Base-by-base conservation (phyloP, 2,797 vertebrate genomes). In the Limnodromus scolopaceus region DNA sequence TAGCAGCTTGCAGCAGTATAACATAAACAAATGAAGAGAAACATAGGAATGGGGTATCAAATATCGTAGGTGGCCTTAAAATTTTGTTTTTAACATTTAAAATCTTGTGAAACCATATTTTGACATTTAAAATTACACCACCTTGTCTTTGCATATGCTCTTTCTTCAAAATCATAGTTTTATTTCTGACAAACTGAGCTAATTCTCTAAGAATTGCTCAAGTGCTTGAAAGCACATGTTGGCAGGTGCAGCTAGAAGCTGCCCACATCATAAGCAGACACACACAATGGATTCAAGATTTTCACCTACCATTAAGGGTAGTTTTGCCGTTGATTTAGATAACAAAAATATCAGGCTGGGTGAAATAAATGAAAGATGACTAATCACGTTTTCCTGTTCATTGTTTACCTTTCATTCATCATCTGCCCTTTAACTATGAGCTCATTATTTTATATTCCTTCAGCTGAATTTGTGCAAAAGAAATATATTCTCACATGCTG, bases 391-490 rank as follows among this genome's bases (percentile, higher is more conserved):
- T 94, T 69, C 71, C 51, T 39, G 9, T 51, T 87, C 63, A 2
- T 53, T 89, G 28, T 94, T 92, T 87, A 45, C 51, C 77, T 92
- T 94, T 69, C 38, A 34, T 65, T 80, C 75, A 41, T 85, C 19
- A 6, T 66, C 68, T 75, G 7, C 9, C 65, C 78, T 89, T 87
- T 85, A 61, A 68, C 38, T 69, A 18, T 63, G 71, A 89, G 43
- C 66, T 94, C 70, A 46, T 82, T 96, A 72, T 79, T 92, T 90
- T 72, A 25, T 69, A 69, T 87, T 65, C 68, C 72, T 70, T 76
- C 83, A 54, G 64, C 22, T 69, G 69, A 80, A 65, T 76, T 39
- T 72, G 14, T 65, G 54, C 39, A 57, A 49, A 78, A 69, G n/a
- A 60, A 70, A 46, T 76, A 11, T 5, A 48, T 81, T 64, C 55